phyloP scores from a whole-genome alignment of 2,113 vertebrate species.

The Cyphomyrus discorhynchus region DNA sequence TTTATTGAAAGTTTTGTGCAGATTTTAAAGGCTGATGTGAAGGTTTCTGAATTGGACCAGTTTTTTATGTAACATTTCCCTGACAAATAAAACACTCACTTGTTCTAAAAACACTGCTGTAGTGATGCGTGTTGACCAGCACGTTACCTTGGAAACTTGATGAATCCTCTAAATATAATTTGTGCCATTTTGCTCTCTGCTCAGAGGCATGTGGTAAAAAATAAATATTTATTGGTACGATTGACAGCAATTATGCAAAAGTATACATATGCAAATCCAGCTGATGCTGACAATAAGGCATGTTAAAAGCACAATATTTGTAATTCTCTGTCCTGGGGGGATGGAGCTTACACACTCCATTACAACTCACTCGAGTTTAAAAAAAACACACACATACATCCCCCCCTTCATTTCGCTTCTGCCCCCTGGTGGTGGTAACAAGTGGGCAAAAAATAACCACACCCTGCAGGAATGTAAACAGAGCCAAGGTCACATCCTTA shows the following conservation, averaged over 20 bases:
- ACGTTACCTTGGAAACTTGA: neutral
- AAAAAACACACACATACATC: neutral
- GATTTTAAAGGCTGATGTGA: neutral
- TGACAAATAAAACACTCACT: neutral
- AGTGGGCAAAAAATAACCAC: neutral
- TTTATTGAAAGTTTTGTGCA: neutral
- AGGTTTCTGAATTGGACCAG: neutral
- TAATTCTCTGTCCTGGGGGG: neutral
- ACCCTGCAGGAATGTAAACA: neutral
- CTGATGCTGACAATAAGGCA: neutral
- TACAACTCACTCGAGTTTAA: neutral
- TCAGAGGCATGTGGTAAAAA: slow-evolving; percentile 6
- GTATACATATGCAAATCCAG: neutral
- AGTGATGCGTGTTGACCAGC: neutral
- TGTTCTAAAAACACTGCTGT: neutral
- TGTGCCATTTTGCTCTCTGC: neutral
- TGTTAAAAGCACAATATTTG: neutral
- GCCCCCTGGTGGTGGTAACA: neutral
- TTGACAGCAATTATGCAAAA: neutral
- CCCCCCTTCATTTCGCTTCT: too few relatives aligned
- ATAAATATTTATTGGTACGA: slow-evolving; percentile 24
- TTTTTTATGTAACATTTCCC: neutral
- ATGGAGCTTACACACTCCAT: neutral
- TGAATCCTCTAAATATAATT: neutral
- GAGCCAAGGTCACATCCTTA: neutral